Evolutionary conservation across 2,113 vertebrate species (phyloP).

Genomic region (Megaptera novaeangliae): DNA sequence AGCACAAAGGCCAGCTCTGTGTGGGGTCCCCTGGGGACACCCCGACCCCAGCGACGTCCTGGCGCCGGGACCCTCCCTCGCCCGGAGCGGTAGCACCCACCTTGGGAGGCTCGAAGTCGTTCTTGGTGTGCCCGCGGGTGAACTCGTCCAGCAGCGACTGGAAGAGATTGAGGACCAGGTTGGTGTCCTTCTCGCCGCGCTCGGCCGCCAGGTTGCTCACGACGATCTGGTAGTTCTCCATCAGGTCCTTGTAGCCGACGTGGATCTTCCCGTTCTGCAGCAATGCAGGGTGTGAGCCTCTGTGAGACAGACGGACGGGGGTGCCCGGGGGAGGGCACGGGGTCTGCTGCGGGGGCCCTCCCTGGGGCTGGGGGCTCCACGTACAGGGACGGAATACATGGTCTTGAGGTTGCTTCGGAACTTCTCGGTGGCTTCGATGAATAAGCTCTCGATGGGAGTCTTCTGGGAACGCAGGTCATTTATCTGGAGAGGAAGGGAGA

Average conservation of each 20-base stretch:
- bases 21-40: neutral
- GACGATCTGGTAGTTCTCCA: conserved; percentile 93
- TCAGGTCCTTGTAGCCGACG: conserved; percentile 92
- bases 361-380: conserved; percentile 59
- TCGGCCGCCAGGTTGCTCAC: conserved; percentile 89
- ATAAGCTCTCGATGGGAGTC: conserved; percentile 90
- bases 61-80: fast-evolving
- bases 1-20: neutral
- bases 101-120: conserved; percentile 85
- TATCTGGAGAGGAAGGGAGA: conserved; percentile 81
- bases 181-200: conserved; percentile 91
- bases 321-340: fast-evolving
- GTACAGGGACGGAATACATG: conserved; percentile 95
- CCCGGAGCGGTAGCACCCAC: fast-evolving
- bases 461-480: conserved; percentile 94
- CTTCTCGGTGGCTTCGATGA: conserved; percentile 92
- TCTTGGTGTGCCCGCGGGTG: conserved; percentile 92
- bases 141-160: conserved; percentile 96
- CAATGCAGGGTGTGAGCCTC: neutral
- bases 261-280: conserved; percentile 90
- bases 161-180: conserved; percentile 96
- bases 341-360: neutral
- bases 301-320: fast-evolving
- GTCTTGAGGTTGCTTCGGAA: conserved; percentile 94
- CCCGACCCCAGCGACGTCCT: fast-evolving